Base-by-base conservation (phyloP, 2,888 invertebrate species). In the Minunthozetes semirufus region DNA sequence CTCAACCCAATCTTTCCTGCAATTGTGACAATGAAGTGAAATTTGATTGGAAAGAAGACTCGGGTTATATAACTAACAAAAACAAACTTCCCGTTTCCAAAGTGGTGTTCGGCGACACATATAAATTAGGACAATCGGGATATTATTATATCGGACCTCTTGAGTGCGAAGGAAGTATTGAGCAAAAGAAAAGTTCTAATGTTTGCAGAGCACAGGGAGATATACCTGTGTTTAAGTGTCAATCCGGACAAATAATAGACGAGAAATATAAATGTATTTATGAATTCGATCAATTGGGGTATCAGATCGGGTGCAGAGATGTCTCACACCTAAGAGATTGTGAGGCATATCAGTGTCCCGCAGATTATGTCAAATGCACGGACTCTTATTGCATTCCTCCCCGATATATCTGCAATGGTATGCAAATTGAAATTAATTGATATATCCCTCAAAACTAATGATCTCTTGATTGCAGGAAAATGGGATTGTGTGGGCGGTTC, bases 401-500 rank as follows among this genome's bases (percentile, higher is more conserved):
- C 1, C 78, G 77, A 9, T 79, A 80, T 66, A 78, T 80, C 15
- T 80, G 80, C 72, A 80, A 81, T 76, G 80, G 79, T 5, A 63
- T 8, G 13, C 46, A 15, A 1, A 56, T 33, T 33, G 3, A 8
- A 8, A 33, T 33, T 33, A 3, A 5, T 33, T 33, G 33, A 33
- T 33, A 42, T 42, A 42, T 1, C 11, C 8, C 11, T 42, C 29
- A 25, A 56, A 5, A 19, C 15, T 15, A 33, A 63, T 17, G 1
- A 61, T 61, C 5, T 17, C 2, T 33, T 63, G 3, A 17, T 63
- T 59, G 1, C 22, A 63, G 63, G 63, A 11, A 78, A 78, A 68
- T 77, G 78, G 72, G 81, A 81, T 73, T 81, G 81, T 75, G 78
- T 80, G 8, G 79, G 78, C n/a, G 80, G 80, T 17, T 78, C 77